phyloP scores from a whole-genome alignment of 2,888 invertebrate species.

The Onthophagus sagittarius region DNA sequence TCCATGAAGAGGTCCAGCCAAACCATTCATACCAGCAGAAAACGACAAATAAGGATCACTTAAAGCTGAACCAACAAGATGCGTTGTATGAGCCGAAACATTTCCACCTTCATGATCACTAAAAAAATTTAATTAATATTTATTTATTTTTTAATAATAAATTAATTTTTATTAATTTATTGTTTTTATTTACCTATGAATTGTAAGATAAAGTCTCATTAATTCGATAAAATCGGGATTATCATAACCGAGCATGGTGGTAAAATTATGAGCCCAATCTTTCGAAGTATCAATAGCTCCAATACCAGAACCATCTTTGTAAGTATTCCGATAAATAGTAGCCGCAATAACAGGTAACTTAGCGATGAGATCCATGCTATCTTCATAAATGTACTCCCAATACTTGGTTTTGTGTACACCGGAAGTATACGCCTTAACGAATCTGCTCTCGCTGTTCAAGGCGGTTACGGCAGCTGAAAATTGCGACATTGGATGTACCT shows the following conservation, averaged over 20 bases:
- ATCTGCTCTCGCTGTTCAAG: conserved; percentile 88
- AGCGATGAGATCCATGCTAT: conserved; percentile 91
- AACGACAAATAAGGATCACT: conserved; percentile 93
- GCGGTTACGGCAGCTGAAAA: conserved; percentile 88
- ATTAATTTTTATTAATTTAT: too few relatives aligned
- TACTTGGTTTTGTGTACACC: conserved; percentile 86
- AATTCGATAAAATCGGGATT: conserved; percentile 82
- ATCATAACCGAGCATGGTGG: conserved; percentile 86
- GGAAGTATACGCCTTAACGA: conserved; percentile 83
- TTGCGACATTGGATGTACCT: conserved; percentile 93
- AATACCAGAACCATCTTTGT: conserved; percentile 78
- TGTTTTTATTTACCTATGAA: conserved; percentile 61
- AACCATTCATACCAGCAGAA: conserved; percentile 88
- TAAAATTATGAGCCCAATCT: conserved; percentile 93
- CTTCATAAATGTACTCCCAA: conserved; percentile 92
- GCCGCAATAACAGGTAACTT: conserved; percentile 93
- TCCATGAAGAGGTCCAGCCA: conserved; percentile 94
- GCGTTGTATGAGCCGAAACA: conserved; percentile 92
- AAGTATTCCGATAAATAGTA: conserved; percentile 88
- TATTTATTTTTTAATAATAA: not conserved
- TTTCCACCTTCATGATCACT: conserved; percentile 97
- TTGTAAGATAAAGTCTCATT: conserved; percentile 88
- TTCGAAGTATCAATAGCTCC: conserved; percentile 84
- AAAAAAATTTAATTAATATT: conserved; percentile 23
- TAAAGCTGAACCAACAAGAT: conserved; percentile 89